Evolutionary conservation across 2,113 vertebrate species (phyloP), one percentile per base, ranked within the genome.

Genomic region (Galemys pyrenaicus): DNA sequence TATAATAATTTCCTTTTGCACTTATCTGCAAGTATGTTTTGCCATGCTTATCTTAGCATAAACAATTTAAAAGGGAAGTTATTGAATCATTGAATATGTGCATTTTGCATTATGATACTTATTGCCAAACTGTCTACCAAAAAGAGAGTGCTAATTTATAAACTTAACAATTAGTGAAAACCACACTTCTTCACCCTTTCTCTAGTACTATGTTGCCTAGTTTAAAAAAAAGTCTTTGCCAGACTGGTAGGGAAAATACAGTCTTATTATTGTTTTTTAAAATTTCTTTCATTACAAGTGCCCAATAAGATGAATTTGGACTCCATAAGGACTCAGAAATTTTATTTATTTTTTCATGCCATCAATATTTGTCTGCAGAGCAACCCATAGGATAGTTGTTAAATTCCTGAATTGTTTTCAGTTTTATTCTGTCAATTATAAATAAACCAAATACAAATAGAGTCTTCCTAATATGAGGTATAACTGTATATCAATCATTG

Each of bases 1-100:
- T 82, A 24, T 54, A 70, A 51, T 94, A 74, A 83, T 89, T 89
- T 89, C n/a, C 41, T 75, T 75, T 88, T 82, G n/a, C 9, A n/a
- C 44, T 97, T 26, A 26, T 75, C 26, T 95, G 64, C 70, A 77
- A 64, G 4, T 89, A 56, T 12, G 87, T 84, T 62, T 71, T 60
- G 22, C 35, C 13, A 15, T 35, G 10, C 56, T 92, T 58, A 67
- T 10, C 6, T 92, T 82, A 74, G 37, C 89, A 58, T 44, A 44
- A 37, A 51, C 49, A 95, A 82, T 87, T 90, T 73, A 85, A 87
- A 28, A 51, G 2, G 56, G 44, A 91, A 58, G 62, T 95, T 83
- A 11, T 74, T 49, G 51, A 8, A 28, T 92, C 28, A 17, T 84
- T 70, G 41, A 37, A 16, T 88, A 10, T 46, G 12, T 78, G 46